Evolutionary conservation across 2,888 invertebrate species (phyloP), one percentile per base, ranked within the genome.

Genomic region (Agrypnus murinus): DNA sequence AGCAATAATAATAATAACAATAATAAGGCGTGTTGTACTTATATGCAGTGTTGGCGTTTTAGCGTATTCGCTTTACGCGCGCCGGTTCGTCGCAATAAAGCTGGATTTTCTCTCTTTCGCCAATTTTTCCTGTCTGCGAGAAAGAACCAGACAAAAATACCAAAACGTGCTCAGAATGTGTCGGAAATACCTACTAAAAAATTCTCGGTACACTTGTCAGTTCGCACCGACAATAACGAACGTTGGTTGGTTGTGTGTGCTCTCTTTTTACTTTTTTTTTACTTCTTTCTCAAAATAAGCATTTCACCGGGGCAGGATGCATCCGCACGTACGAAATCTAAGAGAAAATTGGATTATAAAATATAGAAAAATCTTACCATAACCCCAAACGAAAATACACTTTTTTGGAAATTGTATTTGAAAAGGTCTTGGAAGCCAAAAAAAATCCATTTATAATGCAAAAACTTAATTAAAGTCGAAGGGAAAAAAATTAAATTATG

Each of bases 41-140:
- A 66, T 66, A 59, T 66, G 66, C 66, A 59, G 66, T 66, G 66
- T 66, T 66, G 66, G 66, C 66, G 59, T 50, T 66, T 66, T 58
- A 59, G 19, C 50, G 48, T 40, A 50, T 66, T 60, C 59, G 62
- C 53, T 68, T 68, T 68, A 68, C 67, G 55, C 62, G 62, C 67
- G 55, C 62, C 67, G 25, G 55, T 59, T 66, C 58, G 34, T 62
- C 32, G 67, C 67, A 68, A 68, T 68, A 68, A 68, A 68, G 60
- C 48, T 25, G 67, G 67, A 68, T 68, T 68, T 68, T 60, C 60
- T 62, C 31, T 50, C 25, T 31, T 5, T 7, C 14, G 6, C 43
- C 50, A 50, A 50, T 50, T 50, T 50, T 50, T 50, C 50, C 50
- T 19, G 50, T 50, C 50, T 50, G n/a, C 50, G 50, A 32, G n/a